phyloP scores from a whole-genome alignment of 2,113 vertebrate species.

The Prunella fulvescens region DNA sequence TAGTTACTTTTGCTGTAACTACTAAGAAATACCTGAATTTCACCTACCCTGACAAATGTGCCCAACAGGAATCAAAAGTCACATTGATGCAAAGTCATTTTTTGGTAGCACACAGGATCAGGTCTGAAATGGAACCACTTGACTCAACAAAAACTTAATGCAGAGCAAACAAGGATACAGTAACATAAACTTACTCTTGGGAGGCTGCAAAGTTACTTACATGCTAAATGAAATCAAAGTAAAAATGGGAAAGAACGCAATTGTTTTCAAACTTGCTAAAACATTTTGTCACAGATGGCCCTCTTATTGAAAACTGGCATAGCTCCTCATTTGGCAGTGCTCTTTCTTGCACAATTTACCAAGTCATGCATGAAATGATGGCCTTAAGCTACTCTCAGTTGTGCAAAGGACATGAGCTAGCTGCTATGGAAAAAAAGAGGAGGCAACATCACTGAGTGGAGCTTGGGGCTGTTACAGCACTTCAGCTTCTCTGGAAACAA shows the following conservation, averaged over 20 bases:
- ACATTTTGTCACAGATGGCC: constrained; percentile 72
- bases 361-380: constrained; percentile 58
- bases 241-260: not conserved
- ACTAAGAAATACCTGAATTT: not conserved
- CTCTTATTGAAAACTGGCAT: constrained; percentile 61
- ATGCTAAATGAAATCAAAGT: not conserved
- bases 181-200: not conserved
- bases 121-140: not conserved
- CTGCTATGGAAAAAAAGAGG: not conserved
- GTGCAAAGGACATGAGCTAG: constrained; percentile 57
- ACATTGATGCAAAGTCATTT: not conserved
- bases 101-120: not conserved
- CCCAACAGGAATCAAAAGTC: not conserved
- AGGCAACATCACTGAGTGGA: not conserved
- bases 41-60: not conserved
- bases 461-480: not conserved
- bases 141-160: not conserved
- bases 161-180: not conserved
- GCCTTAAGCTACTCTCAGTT: constrained; percentile 53
- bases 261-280: constrained; percentile 36
- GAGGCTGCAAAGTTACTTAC: not conserved
- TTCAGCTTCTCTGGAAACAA: not conserved
- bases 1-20: not conserved
- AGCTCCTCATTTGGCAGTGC: constrained; percentile 56
- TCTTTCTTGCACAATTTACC: constrained; percentile 65